Base-by-base conservation (phyloP, 2,113 vertebrate species). In the Onychostoma macrolepis region DNA sequence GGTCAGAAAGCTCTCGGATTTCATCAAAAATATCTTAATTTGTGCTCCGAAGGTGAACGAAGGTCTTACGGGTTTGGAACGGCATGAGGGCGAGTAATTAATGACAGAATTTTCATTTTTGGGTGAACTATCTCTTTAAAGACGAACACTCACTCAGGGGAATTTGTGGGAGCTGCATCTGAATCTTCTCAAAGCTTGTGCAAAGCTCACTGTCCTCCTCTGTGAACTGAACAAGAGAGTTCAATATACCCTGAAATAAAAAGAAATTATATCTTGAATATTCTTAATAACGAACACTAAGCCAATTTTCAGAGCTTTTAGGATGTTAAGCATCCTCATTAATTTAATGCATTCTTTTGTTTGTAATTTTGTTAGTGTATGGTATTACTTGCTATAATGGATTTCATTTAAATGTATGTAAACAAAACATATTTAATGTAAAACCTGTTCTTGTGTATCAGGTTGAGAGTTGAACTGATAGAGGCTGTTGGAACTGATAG, bases 101-200 rank as follows among this genome's bases (percentile, higher is more conserved):
- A 48, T 50, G 48, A 50, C 15, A 0, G 12, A 15, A 4, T 6
- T 17, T 50, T 50, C 15, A 17, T 50, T 50, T 50, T 50, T 50
- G 48, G 48, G 6, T 19, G 50, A 53, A 21, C 50, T 53, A 53
- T 84, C 33, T 43, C 78, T 61, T 53, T 72, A 80, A 85, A 38
- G 41, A 84, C 38, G 43, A 36, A 38, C 30, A 87, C 87, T 90
- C 30, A 88, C 88, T 33, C 24, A 79, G n/a, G 9, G 71, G 48
- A 41, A 26, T 84, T 36, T 78, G 77, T 24, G 50, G 6, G n/a
- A 26, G 11, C 21, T 85, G 74, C 28, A 74, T 21, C 26, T 84
- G 67, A 72, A 84, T 56, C 30, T 56, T 50, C 28, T 74, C 48
- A 2, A 74, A 36, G 67, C 30, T 74, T 15, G 45, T 17, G 48